These are phyloP conservation scores for Thyatira batis DNA, from an alignment of 2,888 invertebrate genomes.

Conservation along the genomic window DNA sequence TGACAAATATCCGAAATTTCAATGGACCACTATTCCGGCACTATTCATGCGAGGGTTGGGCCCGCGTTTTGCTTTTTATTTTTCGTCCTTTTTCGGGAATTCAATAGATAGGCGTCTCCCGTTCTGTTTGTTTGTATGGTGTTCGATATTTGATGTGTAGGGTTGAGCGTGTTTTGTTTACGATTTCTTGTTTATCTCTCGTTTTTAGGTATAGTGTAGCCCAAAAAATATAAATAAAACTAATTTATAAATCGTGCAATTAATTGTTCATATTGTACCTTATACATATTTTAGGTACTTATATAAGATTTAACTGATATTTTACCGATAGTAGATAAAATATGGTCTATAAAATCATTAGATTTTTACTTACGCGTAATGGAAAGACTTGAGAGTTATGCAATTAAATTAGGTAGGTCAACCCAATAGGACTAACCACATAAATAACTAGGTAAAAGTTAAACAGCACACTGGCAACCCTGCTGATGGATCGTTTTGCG, in stretches of 20 bases:
- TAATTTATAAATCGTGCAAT: no score
- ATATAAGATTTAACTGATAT: no score
- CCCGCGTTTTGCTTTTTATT: slow-evolving; percentile 61
- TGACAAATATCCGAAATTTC: slow-evolving; percentile 77
- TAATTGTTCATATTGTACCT: no score
- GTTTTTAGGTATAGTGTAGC: background rate
- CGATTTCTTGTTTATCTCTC: background rate
- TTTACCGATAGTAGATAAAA: no score
- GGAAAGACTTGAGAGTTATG: no score
- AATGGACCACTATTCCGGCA: slow-evolving; percentile 59
- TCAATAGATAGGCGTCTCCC: slow-evolving; percentile 78
- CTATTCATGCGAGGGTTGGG: slow-evolving; percentile 63
- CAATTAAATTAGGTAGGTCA: no score
- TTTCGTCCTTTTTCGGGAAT: slow-evolving; percentile 77
- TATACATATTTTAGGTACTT: no score
- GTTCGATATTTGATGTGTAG: slow-evolving; percentile 72
- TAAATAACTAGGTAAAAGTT: slow-evolving; percentile 5
- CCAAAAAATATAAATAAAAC: background rate
- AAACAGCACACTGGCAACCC: slow-evolving; percentile 43
- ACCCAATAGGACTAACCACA: slow-evolving; percentile 2
- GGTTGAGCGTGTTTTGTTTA: slow-evolving; percentile 38
- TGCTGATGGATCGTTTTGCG: slow-evolving; percentile 45
- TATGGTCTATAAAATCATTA: no score
- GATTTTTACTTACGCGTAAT: no score
- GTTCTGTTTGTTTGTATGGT: slow-evolving; percentile 48